Percentiles rank a stretch among this genome's conserved stretches.
Evolutionary conservation across 2,797 vertebrate species (phyloP).

Genomic region (Miichthys miiuy): DNA sequence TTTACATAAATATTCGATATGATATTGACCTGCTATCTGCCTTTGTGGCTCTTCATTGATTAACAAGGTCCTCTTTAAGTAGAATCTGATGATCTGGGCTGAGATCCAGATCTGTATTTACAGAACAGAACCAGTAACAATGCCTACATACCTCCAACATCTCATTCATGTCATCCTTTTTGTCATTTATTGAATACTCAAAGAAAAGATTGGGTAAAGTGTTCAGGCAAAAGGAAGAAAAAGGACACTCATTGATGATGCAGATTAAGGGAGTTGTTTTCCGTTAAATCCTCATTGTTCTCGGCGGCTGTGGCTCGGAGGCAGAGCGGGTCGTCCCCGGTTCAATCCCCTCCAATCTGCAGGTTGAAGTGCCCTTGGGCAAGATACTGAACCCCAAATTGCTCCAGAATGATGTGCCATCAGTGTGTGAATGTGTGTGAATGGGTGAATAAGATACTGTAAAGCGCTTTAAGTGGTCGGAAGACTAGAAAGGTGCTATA

Average conservation of each 20-base stretch:
- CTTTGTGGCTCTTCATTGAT: neutral
- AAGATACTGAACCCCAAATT: too few species aligned
- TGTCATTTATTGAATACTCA: neutral
- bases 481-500: too few species aligned
- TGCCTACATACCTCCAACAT: too few species aligned
- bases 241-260: neutral
- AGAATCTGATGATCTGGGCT: neutral
- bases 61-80: neutral
- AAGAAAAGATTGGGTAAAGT: neutral
- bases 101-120: slow-evolving; percentile 21
- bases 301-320: too few species aligned
- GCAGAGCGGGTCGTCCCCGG: too few species aligned
- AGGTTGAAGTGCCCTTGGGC: too few species aligned
- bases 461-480: too few species aligned
- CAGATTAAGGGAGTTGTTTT: slow-evolving; percentile 16
- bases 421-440: too few species aligned
- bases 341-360: too few species aligned
- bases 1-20: slow-evolving; percentile 10
- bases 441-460: too few species aligned
- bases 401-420: too few species aligned
- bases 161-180: neutral
- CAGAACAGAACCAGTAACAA: neutral
- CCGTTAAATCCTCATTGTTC: slow-evolving; percentile 4
- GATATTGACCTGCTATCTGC: slow-evolving; percentile 8
- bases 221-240: neutral